Base-by-base conservation (phyloP, 2,113 vertebrate genomes). In the Malurus cyaneus region DNA sequence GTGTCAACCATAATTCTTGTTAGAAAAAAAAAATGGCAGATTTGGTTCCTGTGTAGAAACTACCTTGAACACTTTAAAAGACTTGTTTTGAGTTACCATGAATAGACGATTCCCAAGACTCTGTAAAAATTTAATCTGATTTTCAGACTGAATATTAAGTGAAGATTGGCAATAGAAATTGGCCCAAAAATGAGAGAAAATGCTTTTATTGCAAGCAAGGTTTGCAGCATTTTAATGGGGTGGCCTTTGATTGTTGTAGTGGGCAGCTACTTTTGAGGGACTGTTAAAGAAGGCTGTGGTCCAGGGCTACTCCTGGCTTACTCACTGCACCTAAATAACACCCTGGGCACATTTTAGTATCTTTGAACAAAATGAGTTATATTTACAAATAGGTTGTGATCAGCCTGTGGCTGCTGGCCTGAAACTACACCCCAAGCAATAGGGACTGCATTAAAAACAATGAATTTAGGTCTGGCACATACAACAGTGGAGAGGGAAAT, bases 71-170 rank as follows among this genome's bases (percentile, higher is more conserved):
- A 25, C 2, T 92, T 86, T 67, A 77, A 80, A 94, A 86, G 74
- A 14, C 42, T 89, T 88, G 41, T 29, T 53, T n/a, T 78, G 67
- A 47, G 41, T 88, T 52, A 59, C 52, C 17, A 41, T 25, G 25
- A 70, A 54, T 44, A 90, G 62, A 77, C 72, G 42, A 92, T 81
- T 90, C 60, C 71, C 47, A 19, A 88, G 56, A 52, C 32, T 19
- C 39, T 66, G 52, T 71, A 83, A 83, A 49, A 93, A 83, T 74
- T 76, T 66, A 83, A 88, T 88, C 39, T 70, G 28, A 49, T 89
- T 90, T 95, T 89, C 71, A 88, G 46, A 14, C 85, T 82, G 88
- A 86, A 56, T 81, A 83, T 69, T 56, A 70, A 95, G 47, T 5
- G 3, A 92, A 80, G 34, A 56, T 25, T 90, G 39, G 60, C 60